Conservation (phyloP, 1,140 invertebrate genomes). For the Calosoma granatense region DNA sequence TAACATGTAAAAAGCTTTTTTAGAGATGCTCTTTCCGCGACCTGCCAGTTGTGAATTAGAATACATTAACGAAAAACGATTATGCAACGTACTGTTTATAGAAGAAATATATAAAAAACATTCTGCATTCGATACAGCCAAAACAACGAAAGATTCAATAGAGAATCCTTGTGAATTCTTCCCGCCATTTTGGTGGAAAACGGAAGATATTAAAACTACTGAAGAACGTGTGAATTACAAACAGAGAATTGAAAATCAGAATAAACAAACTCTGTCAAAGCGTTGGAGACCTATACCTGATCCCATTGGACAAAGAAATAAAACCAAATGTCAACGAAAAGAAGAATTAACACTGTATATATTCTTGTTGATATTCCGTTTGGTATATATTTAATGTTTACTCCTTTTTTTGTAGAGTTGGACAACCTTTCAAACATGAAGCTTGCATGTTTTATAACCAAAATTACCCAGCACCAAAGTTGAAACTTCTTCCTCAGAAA, state of each 20-base stretch:
- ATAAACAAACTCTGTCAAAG: neutral
- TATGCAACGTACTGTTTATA: too few relatives aligned
- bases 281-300: neutral
- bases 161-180: neutral
- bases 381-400: neutral
- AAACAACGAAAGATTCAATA: too few relatives aligned
- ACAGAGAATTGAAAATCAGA: neutral
- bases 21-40: neutral
- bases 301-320: neutral
- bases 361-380: neutral
- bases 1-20: neutral
- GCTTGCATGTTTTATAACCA: slow-evolving; percentile 42
- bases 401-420: slow-evolving; percentile 32
- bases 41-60: neutral
- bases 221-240: too few relatives aligned
- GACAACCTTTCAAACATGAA: slow-evolving; percentile 38
- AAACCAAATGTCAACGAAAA: neutral
- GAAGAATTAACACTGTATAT: neutral
- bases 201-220: neutral
- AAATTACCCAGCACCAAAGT: slow-evolving; percentile 35
- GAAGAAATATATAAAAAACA: too few relatives aligned
- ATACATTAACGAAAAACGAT: neutral
- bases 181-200: neutral
- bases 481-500: too few relatives aligned
- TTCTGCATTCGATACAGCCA: too few relatives aligned